Evolutionary conservation across 2,888 invertebrate species (phyloP).

Genomic region (Spisula subtruncata): DNA sequence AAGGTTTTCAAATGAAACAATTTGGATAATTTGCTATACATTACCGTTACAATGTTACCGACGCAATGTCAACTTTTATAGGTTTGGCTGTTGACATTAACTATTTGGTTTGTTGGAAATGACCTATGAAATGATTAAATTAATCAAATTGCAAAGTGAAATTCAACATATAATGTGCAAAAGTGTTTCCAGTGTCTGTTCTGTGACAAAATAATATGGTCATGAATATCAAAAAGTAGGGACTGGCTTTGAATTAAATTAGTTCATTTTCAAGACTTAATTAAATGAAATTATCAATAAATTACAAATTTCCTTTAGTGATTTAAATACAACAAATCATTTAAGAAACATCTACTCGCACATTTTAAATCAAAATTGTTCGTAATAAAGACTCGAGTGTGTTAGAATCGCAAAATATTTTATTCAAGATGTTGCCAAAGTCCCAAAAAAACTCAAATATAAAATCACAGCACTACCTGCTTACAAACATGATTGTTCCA

Average conservation of each 20-base stretch:
- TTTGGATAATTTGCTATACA: too few species aligned
- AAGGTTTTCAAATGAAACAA: too few species aligned
- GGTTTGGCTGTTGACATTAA: not conserved
- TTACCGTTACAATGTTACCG: too few species aligned
- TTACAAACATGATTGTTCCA: constrained; percentile 60
- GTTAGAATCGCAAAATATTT: not conserved
- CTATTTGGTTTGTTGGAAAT: not conserved
- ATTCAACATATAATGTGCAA: not conserved
- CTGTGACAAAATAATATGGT: not conserved
- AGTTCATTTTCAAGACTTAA: not conserved
- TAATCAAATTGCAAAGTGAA: not conserved
- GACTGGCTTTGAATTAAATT: not conserved
- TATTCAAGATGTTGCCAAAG: not conserved
- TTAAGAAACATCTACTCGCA: not conserved
- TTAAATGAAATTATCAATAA: not conserved
- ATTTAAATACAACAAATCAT: not conserved
- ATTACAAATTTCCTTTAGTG: not conserved
- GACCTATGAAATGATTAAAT: not conserved
- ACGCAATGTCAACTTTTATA: not conserved
- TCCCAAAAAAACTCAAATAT: constrained; percentile 13
- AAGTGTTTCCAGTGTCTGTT: not conserved
- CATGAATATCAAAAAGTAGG: not conserved
- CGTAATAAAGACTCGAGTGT: not conserved
- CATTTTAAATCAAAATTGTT: too few species aligned
- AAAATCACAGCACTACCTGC: constrained; percentile 52